phyloP scores from a whole-genome alignment of 53 echinoderm and acorn worm species.

The Arbacia lixula region DNA sequence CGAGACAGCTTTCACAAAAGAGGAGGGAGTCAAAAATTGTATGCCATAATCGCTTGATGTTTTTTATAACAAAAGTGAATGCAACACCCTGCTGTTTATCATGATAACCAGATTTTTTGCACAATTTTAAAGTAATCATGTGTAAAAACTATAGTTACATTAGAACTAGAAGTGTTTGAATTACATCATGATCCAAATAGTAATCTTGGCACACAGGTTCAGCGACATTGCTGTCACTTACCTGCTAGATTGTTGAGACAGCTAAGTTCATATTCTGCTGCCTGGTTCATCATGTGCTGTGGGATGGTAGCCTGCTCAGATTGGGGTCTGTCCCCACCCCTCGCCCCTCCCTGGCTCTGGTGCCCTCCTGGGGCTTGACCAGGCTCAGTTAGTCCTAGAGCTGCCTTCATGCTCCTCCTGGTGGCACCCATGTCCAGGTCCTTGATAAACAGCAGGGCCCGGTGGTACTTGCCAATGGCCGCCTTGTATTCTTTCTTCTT shows the following conservation, averaged over 20 bases:
- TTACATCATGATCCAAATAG: too few relatives aligned
- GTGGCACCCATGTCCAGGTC: constrained; percentile 63
- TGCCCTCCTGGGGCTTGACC: background rate
- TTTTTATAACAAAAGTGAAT: too few relatives aligned
- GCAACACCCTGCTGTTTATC: too few relatives aligned
- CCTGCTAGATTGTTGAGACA: constrained; percentile 96
- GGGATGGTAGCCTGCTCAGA: constrained; percentile 60
- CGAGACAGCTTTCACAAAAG: too few relatives aligned
- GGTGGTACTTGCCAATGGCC: constrained; percentile 90
- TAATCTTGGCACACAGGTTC: too few relatives aligned
- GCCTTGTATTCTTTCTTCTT: constrained; percentile 70
- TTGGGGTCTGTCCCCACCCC: background rate
- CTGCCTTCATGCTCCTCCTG: constrained; percentile 45
- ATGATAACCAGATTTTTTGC: too few relatives aligned
- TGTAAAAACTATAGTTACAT: too few relatives aligned
- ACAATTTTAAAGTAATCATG: too few relatives aligned
- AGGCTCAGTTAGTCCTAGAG: constrained; percentile 33
- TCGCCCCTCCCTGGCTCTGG: background rate
- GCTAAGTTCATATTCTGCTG: constrained; percentile 58
- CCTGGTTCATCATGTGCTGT: constrained; percentile 55
- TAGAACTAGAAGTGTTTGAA: too few relatives aligned
- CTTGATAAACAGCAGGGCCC: constrained; percentile 82
- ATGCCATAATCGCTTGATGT: too few relatives aligned
- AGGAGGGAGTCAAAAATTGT: too few relatives aligned
- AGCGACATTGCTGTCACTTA: constrained; percentile 38